phyloP scores from a whole-genome alignment of 2,797 vertebrate genomes.

The Acanthurus tractus region DNA sequence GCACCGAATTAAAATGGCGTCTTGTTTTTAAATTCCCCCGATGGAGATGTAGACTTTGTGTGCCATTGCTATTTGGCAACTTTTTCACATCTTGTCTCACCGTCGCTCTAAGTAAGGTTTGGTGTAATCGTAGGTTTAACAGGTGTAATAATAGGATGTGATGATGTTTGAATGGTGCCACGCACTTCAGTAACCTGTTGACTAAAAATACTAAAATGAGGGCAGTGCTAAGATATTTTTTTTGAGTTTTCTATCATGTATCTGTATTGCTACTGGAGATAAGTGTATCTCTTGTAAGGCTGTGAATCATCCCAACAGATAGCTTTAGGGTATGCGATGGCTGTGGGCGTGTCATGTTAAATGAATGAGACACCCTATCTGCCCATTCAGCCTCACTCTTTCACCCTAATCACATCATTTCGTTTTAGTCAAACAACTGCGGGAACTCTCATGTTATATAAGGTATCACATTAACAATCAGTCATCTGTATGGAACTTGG shows the following conservation, averaged over 20 bases:
- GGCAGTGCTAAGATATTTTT: not conserved
- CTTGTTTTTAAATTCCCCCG: constrained; percentile 50
- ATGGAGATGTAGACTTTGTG: not conserved
- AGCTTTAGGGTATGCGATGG: not conserved
- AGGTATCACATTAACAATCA: not conserved
- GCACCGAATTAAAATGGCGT: constrained; percentile 80
- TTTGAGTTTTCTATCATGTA: not conserved
- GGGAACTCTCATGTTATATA: not conserved
- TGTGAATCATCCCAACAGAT: not conserved
- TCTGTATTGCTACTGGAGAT: accelerated
- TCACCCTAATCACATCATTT: not conserved
- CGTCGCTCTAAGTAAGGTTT: accelerated
- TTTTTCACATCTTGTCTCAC: accelerated
- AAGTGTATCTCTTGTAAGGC: not conserved
- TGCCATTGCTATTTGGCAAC: not conserved
- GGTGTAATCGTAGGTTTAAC: not conserved
- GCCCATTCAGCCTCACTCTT: not conserved
- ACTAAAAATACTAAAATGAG: not conserved
- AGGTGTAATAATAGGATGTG: not conserved
- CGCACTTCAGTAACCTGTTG: constrained; percentile 21
- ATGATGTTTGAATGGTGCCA: not conserved
- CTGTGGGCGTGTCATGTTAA: constrained; percentile 21
- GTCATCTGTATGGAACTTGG: not conserved
- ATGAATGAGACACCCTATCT: not conserved
- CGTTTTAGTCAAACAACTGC: not conserved